phyloP scores from a whole-genome alignment of 1,140 invertebrate species.

The Leptinotarsa texana region DNA sequence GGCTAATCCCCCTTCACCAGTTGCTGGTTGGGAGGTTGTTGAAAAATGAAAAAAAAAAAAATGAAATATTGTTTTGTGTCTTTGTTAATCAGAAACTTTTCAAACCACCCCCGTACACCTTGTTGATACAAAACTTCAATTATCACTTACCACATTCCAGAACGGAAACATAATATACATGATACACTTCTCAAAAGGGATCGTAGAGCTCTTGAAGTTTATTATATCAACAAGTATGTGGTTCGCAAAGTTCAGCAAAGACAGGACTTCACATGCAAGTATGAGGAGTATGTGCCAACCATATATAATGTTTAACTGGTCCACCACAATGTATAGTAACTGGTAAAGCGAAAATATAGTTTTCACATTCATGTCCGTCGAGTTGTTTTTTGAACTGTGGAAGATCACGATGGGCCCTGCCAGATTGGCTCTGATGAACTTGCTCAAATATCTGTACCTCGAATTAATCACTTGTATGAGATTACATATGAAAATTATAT shows the following conservation, averaged over 20 bases:
- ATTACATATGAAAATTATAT: neutral
- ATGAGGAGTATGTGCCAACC: slow-evolving; percentile 10
- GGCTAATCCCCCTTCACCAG: too few species aligned
- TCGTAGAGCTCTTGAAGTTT: neutral
- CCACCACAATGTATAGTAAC: slow-evolving; percentile 1
- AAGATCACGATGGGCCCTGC: neutral
- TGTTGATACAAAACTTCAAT: neutral
- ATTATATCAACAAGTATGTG: neutral
- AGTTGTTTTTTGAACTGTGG: neutral
- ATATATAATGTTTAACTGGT: neutral
- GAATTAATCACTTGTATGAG: neutral
- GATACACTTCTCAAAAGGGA: neutral
- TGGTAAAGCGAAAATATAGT: neutral
- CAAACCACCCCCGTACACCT: too few species aligned
- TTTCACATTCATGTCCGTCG: neutral
- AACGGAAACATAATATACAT: neutral
- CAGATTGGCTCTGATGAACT: neutral
- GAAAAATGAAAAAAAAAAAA: too few species aligned
- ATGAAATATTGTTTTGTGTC: too few species aligned
- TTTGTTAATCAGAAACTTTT: too few species aligned
- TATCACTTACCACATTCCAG: neutral
- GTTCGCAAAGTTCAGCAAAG: neutral
- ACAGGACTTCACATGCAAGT: neutral
- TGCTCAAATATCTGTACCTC: neutral
- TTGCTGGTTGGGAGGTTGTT: too few species aligned